phyloP scores from a whole-genome alignment of 2,888 invertebrate species.

The Parnassius apollo region DNA sequence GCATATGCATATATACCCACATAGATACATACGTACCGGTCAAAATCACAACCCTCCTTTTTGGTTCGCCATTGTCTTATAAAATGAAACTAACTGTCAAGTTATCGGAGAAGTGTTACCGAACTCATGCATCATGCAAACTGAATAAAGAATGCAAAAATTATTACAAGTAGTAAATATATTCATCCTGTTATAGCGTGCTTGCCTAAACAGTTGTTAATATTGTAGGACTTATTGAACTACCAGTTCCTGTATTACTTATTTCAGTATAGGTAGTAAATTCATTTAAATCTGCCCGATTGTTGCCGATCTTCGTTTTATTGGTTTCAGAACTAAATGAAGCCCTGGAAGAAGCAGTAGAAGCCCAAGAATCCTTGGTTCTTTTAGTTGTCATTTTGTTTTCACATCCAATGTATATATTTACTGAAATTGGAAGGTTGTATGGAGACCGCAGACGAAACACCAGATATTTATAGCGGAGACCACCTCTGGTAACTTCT shows the following conservation, averaged over 20 bases:
- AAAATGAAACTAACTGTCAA: no score
- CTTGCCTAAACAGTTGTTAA: neutral
- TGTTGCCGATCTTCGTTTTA: no score
- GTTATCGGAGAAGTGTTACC: no score
- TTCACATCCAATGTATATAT: constrained; percentile 60
- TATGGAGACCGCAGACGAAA: constrained; percentile 49
- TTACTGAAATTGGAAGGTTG: constrained; percentile 58
- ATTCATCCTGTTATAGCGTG: no score
- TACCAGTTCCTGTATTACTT: constrained; percentile 1
- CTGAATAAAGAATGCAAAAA: no score
- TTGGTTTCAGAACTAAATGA: neutral
- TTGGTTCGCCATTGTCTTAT: no score
- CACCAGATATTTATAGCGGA: constrained; percentile 48
- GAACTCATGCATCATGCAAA: no score
- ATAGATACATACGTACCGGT: no score
- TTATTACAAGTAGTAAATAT: no score
- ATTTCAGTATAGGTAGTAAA: neutral
- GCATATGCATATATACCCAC: no score
- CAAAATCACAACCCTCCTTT: no score
- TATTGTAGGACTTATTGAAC: neutral
- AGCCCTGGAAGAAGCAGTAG: neutral
- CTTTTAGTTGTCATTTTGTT: constrained; percentile 40
- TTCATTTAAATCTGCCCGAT: neutral
- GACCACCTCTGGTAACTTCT: constrained; percentile 54
- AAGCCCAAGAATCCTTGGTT: neutral